Evolutionary conservation across 64 coral and sea anemone genomes (phyloP).

Genomic region (Platygyra sinensis): DNA sequence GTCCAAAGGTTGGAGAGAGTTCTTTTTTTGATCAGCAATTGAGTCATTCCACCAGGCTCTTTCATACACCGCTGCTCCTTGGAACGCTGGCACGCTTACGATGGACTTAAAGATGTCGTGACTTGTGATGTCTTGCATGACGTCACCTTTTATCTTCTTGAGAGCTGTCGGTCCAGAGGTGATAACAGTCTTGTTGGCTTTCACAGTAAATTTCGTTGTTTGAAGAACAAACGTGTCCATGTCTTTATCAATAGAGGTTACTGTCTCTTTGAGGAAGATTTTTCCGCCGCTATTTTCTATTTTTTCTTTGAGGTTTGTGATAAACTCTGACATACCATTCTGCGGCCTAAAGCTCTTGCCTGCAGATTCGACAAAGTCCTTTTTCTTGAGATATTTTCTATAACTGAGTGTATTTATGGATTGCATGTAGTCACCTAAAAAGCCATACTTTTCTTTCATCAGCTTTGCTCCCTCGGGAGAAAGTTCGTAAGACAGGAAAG

Average conservation of each 20-base stretch:
- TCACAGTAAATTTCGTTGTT: neutral
- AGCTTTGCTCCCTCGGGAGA: constrained; percentile 6
- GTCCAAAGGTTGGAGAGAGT: neutral
- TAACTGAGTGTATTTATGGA: constrained; percentile 1
- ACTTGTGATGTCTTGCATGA: constrained; percentile 1
- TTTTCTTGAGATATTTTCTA: neutral
- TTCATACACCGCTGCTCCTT: constrained; percentile 34
- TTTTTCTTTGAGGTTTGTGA: neutral
- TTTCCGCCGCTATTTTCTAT: neutral
- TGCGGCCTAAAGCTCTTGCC: neutral
- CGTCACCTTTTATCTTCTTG: constrained; percentile 4
- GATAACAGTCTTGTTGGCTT: constrained; percentile 2
- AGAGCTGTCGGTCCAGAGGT: neutral
- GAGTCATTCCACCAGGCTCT: constrained; percentile 26
- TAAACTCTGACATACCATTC: neutral
- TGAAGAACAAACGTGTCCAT: constrained; percentile 9
- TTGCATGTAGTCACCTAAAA: constrained; percentile 27
- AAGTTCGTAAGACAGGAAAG: neutral
- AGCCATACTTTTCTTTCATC: neutral
- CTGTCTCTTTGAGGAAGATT: constrained; percentile 16
- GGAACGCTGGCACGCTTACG: constrained; percentile 19
- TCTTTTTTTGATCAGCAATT: neutral
- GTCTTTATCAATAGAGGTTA: neutral
- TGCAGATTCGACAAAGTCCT: no score
- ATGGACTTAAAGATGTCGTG: constrained; percentile 17